Percentiles rank a stretch among this genome's conserved stretches.
Conservation (phyloP, 2,113 vertebrate genomes). For the Ptychochromis oligacanthus region DNA sequence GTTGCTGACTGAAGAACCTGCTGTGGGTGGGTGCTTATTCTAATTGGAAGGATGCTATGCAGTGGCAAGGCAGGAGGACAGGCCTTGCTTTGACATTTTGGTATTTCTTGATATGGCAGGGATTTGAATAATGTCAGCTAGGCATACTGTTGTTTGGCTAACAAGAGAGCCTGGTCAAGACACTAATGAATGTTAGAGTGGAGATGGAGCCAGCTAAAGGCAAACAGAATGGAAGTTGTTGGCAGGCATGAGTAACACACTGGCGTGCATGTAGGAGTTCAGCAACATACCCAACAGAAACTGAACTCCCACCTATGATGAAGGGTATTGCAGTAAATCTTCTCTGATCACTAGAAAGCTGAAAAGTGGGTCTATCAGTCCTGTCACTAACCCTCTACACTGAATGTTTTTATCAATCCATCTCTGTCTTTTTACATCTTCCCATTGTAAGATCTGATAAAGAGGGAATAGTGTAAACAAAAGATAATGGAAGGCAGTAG, state of each 20-base stretch:
- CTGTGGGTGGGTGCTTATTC: conserved; percentile 51
- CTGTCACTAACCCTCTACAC: not conserved
- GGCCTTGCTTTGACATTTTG: conserved; percentile 69
- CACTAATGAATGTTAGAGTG: conserved; percentile 66
- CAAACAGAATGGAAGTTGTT: conserved; percentile 42
- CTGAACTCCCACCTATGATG: conserved; percentile 7
- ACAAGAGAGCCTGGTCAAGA: conserved; percentile 56
- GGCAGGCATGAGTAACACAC: conserved; percentile 5
- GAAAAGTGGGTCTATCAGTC: not conserved
- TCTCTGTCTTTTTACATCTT: not conserved
- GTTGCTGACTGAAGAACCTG: conserved; percentile 16
- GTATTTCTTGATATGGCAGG: conserved; percentile 54
- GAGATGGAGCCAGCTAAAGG: conserved; percentile 49
- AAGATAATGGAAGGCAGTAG: conserved; percentile 4
- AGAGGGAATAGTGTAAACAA: conserved; percentile 9
- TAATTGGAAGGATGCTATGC: conserved; percentile 65
- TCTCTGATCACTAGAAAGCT: not conserved
- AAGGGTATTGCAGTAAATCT: not conserved
- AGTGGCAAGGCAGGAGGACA: conserved; percentile 32
- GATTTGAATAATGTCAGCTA: conserved; percentile 72
- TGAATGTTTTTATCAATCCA: not conserved
- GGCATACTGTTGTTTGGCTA: conserved; percentile 53
- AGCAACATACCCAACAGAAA: conserved; percentile 3
- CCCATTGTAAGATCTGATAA: conserved; percentile 20
- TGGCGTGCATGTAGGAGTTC: not conserved